Percentiles rank a stretch among this genome's conserved stretches.
Evolutionary conservation across 2,888 invertebrate genomes (phyloP).

Genomic region (Thysanoteuthis rhombus): DNA sequence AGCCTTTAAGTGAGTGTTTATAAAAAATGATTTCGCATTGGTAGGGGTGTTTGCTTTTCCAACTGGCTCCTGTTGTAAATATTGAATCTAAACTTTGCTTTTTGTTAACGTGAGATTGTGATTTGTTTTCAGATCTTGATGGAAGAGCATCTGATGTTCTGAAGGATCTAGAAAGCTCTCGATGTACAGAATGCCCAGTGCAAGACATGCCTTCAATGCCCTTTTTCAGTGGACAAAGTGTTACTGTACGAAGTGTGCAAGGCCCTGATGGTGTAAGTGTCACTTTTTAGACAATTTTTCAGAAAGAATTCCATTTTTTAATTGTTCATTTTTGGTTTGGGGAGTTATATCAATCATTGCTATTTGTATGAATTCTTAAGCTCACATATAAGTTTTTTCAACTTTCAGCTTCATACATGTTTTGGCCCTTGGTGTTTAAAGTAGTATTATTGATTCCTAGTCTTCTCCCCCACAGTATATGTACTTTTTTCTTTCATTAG

Average conservation of each 20-base stretch:
- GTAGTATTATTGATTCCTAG: too few relatives aligned
- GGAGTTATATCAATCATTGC: too few relatives aligned
- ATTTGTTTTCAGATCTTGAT: not conserved
- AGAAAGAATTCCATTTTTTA: not conserved
- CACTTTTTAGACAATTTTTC: not conserved
- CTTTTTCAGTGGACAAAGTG: constrained; percentile 32
- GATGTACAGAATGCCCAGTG: not conserved
- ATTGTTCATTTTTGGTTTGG: too few relatives aligned
- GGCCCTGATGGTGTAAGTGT: constrained; percentile 40
- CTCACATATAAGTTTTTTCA: too few relatives aligned
- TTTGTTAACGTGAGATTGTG: not conserved
- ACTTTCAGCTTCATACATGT: too few relatives aligned
- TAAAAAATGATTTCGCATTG: too few relatives aligned
- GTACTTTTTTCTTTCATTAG: too few relatives aligned
- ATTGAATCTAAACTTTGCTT: not conserved
- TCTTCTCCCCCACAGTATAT: too few relatives aligned
- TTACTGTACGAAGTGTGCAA: constrained; percentile 37
- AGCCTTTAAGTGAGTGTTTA: too few relatives aligned
- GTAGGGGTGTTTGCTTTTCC: too few relatives aligned
- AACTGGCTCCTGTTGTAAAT: not conserved
- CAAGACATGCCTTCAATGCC: not conserved
- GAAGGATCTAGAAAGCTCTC: not conserved
- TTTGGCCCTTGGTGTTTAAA: too few relatives aligned
- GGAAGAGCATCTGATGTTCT: not conserved
- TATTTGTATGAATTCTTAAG: too few relatives aligned